Evolutionary conservation across 2,888 invertebrate species (phyloP), one percentile per base, ranked within the genome.

Genomic region (Uropetala carovei): DNA sequence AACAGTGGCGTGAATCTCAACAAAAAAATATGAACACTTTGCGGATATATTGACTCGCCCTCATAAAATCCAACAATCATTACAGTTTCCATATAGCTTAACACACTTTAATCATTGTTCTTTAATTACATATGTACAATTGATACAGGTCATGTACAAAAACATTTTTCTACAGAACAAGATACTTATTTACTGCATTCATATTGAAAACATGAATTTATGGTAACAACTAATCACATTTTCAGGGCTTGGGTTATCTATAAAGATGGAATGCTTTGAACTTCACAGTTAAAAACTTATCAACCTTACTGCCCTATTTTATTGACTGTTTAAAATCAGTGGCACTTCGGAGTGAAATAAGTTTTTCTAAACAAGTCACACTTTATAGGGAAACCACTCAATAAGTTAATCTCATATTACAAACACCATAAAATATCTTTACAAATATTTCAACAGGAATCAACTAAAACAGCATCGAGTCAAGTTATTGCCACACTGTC

Each of bases 341-440:
- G 83, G 83, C 83, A 83, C 83, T 83, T 83, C 18, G 83, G 83
- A 43, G 83, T 83, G 83, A 83, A 83, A 83, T 83, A 83, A 83
- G 43, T 43, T 83, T 83, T 56, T 83, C 43, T 83, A 83, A 83
- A 83, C 83, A 83, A 83, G 56, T 83, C 18, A 83, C 43, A 56
- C n/a, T 18, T 18, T 83, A 18, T 16, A 56, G 18, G 43, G 83
- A 43, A 83, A 57, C 13, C 56, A 83, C n/a, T 83, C 43, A 43
- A 43, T 43, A 82, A 43, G 82, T 43, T 43, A 83, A 56, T n/a
- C 83, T n/a, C 18, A 83, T 56, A 18, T 83, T 56, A 43, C 56
- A 43, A 56, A 57, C 57, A 83, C 56, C 43, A 56, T 83, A 83
- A 83, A 83, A 56, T 56, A 56, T 57, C 43, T 57, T 83, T 56